These are phyloP conservation scores for Pontoporia blainvillei DNA, from an alignment of 2,113 vertebrate species.

Conservation along the genomic window DNA sequence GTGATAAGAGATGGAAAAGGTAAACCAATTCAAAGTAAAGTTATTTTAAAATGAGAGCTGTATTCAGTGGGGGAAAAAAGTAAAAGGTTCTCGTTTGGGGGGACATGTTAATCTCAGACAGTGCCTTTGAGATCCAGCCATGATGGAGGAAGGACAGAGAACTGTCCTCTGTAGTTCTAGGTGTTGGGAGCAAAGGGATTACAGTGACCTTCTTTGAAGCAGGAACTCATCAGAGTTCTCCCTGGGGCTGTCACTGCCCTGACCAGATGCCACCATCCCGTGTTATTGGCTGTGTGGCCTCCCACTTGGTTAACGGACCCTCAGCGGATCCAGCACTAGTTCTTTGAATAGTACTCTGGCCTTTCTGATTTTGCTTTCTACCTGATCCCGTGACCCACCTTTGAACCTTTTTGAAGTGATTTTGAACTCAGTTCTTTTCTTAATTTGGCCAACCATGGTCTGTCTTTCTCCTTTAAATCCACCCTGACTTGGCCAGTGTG, in stretches of 20 bases:
- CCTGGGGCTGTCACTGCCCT: not conserved
- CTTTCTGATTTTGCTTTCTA: not conserved
- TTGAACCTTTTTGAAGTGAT: not conserved
- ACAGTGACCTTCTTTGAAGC: not conserved
- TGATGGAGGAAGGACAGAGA: not conserved
- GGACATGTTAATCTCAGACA: not conserved
- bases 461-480: not conserved
- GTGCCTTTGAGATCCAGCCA: not conserved
- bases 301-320: not conserved
- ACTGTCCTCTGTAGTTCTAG: not conserved
- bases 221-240: not conserved
- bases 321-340: fast-evolving
- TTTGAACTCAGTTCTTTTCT: not conserved
- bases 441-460: not conserved
- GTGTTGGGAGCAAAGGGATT: not conserved
- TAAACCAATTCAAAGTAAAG: not conserved
- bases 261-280: not conserved
- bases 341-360: not conserved
- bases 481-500: not conserved
- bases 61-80: not conserved
- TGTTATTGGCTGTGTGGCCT: not conserved
- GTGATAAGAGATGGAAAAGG: not conserved
- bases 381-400: not conserved
- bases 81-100: not conserved
- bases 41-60: not conserved